Evolutionary conservation across 2,888 invertebrate species (phyloP), one percentile per base, ranked within the genome.

Genomic region (Drosophila prolongata): DNA sequence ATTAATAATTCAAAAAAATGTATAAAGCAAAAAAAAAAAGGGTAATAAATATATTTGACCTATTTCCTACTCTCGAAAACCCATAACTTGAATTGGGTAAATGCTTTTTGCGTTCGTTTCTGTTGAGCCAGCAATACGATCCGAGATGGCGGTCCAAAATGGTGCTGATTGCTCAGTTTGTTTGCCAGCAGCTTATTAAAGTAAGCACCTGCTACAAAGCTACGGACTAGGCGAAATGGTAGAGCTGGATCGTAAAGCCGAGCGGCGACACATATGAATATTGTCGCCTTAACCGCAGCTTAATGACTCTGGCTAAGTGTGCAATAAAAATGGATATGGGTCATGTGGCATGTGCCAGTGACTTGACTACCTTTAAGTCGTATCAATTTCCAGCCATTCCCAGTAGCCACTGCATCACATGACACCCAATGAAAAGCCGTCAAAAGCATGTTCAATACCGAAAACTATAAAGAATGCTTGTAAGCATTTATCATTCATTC

Each of bases 151-250:
- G 16, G 54, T 43, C 60, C 69, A 52, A 46, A 70, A 56, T 70
- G 71, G 71, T 71, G 70, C 70, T 53, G 71, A 71, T 71, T 71
- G 71, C 46, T 71, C 62, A 71, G 44, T 70, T 70, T 70, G 50
- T 55, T 53, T 42, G 38, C 44, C 60, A 53, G 34, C 46, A 16
- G 42, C 42, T 42, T 52, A 53, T 69, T 52, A 68, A 68, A 49
- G 54, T 60, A 27, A 40, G 61, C 62, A 70, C 71, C 71, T 52
- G 70, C 40, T 30, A 44, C 42, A 43, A 11, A 30, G 37, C 35
- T 11, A 10, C 10, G 37, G 9, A 35, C 24, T 34, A 16, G 59
- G 14, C 37, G 38, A 27, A 10, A 57, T 27, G 30, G n/a, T 16
- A 14, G 13, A 59, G 59, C 19, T 60, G 43, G 49, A 64, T 66